phyloP scores from a whole-genome alignment of 2,113 vertebrate species.

The Parus major region DNA sequence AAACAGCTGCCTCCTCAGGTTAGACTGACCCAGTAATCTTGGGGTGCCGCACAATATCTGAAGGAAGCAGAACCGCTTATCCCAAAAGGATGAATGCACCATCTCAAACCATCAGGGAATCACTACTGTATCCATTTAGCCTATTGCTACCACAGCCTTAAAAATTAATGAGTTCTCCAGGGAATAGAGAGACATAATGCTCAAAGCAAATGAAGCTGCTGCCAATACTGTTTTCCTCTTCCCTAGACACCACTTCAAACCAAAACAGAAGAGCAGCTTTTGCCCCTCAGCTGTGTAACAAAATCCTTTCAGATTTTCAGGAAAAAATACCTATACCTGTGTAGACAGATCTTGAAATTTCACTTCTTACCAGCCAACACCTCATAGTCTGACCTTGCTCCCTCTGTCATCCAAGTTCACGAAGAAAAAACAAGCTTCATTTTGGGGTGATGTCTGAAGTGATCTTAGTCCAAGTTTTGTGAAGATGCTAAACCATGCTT shows the following conservation, averaged over 20 bases:
- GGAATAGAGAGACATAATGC: not conserved
- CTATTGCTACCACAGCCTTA: not conserved
- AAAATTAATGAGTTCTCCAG: constrained; percentile 30
- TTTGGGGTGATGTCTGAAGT: not conserved
- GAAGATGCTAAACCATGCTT: not conserved
- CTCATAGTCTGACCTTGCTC: not conserved
- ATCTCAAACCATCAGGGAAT: not conserved
- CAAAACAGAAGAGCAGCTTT: not conserved
- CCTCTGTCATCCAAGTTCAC: not conserved
- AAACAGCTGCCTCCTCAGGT: not conserved
- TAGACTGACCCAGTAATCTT: not conserved
- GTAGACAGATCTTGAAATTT: not conserved
- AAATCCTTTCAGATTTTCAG: not conserved
- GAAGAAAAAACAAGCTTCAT: not conserved
- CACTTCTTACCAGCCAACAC: not conserved
- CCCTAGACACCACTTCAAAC: not conserved
- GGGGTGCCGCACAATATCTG: not conserved
- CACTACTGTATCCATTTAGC: not conserved
- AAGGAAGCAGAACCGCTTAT: not conserved
- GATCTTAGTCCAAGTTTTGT: not conserved
- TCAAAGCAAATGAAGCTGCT: constrained; percentile 25
- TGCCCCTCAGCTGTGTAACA: not conserved
- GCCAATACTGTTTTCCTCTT: not conserved
- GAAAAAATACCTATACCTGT: not conserved
- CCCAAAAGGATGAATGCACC: not conserved